These are phyloP conservation scores for Neelides sp. DNA, from an alignment of 1,140 invertebrate genomes.

Conservation along the genomic window DNA sequence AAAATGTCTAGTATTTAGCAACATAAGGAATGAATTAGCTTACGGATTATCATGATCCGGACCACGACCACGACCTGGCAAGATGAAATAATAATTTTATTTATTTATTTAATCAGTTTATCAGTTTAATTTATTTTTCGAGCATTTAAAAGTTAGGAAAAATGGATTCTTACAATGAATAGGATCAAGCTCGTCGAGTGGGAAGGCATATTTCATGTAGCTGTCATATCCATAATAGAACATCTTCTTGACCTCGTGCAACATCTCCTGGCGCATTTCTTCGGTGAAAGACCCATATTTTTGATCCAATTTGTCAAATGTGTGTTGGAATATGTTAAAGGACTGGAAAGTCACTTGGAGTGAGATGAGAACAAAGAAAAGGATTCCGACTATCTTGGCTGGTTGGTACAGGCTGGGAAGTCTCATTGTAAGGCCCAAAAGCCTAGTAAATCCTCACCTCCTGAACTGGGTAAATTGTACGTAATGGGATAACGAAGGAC, in stretches of 20 bases:
- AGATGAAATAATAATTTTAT: neutral
- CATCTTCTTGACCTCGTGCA: constrained; percentile 40
- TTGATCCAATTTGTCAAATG: constrained; percentile 37
- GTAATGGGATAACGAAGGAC: too few species aligned
- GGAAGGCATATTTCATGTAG: constrained; percentile 53
- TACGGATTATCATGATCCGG: constrained; percentile 50
- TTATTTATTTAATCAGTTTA: too few species aligned
- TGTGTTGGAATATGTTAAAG: constrained; percentile 34
- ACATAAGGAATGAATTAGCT: constrained; percentile 29
- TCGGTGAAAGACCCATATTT: constrained; percentile 40
- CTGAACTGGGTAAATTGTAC: too few species aligned
- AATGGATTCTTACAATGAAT: constrained; percentile 44
- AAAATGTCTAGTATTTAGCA: neutral
- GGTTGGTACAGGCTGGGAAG: too few species aligned
- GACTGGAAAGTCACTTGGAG: constrained; percentile 15
- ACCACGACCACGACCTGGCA: constrained; percentile 36
- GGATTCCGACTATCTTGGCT: too few species aligned
- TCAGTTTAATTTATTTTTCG: too few species aligned
- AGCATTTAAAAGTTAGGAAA: too few species aligned
- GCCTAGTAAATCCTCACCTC: too few species aligned
- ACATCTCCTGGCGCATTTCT: constrained; percentile 34
- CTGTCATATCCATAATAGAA: constrained; percentile 53
- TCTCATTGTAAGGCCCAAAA: too few species aligned
- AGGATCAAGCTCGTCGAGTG: constrained; percentile 53
- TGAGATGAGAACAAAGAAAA: constrained; percentile 19